Evolutionary conservation across 2,888 invertebrate genomes (phyloP).

Genomic region (Drosophila acutilabella): DNA sequence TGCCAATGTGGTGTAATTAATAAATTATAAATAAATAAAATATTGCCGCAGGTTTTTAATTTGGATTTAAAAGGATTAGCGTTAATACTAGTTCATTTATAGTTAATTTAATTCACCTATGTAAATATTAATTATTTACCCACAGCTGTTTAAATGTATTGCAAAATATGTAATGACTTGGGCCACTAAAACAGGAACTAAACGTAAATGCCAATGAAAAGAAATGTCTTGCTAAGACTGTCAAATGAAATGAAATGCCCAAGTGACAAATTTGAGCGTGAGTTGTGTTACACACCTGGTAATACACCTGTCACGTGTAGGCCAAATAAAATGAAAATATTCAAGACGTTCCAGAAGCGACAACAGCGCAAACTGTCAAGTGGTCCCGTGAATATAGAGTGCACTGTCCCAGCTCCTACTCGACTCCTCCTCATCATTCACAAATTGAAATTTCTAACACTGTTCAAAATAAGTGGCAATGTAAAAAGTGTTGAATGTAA

Average conservation of each 20-base stretch:
- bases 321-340: slow-evolving; percentile 79
- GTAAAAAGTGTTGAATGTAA: no score
- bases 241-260: slow-evolving; percentile 74
- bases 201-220: slow-evolving; percentile 50
- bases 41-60: no score
- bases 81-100: no score
- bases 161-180: not conserved
- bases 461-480: no score
- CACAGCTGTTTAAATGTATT: not conserved
- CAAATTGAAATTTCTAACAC: not conserved
- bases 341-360: slow-evolving; percentile 47
- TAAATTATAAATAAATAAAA: no score
- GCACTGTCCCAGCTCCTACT: not conserved
- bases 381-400: slow-evolving; percentile 20
- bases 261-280: slow-evolving; percentile 69
- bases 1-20: no score
- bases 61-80: no score
- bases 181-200: slow-evolving; percentile 2
- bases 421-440: no score
- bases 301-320: slow-evolving; percentile 70
- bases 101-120: no score
- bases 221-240: slow-evolving; percentile 57
- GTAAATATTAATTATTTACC: no score
- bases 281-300: slow-evolving; percentile 19
- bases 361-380: slow-evolving; percentile 38